Base-by-base conservation (phyloP, 2,113 vertebrate species). In the Saguinus midas region DNA sequence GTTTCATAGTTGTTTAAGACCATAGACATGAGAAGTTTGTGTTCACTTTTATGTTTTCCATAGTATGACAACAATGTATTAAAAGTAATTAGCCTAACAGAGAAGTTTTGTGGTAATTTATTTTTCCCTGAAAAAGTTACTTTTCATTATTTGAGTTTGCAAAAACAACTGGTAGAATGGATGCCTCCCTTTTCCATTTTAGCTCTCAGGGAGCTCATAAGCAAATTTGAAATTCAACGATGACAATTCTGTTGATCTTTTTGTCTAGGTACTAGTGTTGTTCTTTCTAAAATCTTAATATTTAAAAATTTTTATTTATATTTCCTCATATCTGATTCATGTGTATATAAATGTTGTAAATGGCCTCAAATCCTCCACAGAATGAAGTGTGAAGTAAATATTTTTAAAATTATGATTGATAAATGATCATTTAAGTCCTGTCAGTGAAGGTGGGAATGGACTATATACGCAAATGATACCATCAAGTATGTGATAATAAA, bases 361-460 rank as follows among this genome's bases (percentile, higher is more conserved):
- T 11, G 17, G 32, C 23, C 57, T 96, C 35, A 93, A 94, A 81
- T 70, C 9, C 75, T 95, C 94, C 32, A 8, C 27, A 70, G 37
- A 92, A 70, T 86, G 73, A 86, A 85, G 27, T 76, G 27, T 64
- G 20, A 91, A 93, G 40, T 80, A 91, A 89, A 55, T 89, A 17
- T 29, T 90, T 92, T 81, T 17, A 37, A 94, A 95, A 61, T 55
- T 70, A 78, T 48, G n/a, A 73, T 35, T 55, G 66, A 90, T 72
- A 58, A 82, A 73, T 92, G 72, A 82, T 43, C 12, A 72, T 78
- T 90, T 55, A 90, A 83, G 40, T 75, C 55, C 66, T 52, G 7
- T 76, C 78, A 58, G 4, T 43, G 32, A 92, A 94, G 90, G 23
- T 40, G 52, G 50, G 8, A 82, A 64, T 57, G 12, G 32, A 68